Conservation (phyloP, 1,140 invertebrate species). For the Oncopodura yosiiana region DNA sequence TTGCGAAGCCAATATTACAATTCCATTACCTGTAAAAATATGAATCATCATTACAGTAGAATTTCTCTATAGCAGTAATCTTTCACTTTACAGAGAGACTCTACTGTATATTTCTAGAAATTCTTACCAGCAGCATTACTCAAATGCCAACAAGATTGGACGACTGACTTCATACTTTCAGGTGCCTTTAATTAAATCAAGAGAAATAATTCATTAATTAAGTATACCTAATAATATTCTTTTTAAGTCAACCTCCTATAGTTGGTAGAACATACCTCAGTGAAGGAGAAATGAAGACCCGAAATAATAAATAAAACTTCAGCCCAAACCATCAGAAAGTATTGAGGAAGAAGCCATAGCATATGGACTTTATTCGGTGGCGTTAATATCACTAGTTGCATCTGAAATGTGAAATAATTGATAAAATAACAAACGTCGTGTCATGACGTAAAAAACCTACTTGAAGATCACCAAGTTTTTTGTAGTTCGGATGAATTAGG, state of each 20-base stretch:
- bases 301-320: constrained; percentile 33
- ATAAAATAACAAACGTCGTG: no score
- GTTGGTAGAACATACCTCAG: constrained; percentile 22
- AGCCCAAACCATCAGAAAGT: constrained; percentile 37
- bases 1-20: constrained; percentile 77
- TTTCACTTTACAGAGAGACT: no score
- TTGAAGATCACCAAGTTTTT: no score
- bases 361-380: constrained; percentile 45
- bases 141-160: constrained; percentile 79
- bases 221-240: no score
- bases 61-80: no score
- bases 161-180: constrained; percentile 76
- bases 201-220: no score
- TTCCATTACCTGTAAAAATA: constrained; percentile 82
- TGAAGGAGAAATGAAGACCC: constrained; percentile 30
- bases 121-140: constrained; percentile 81
- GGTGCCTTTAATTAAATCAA: constrained; percentile 60
- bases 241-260: no score
- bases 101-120: no score
- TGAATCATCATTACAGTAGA: no score
- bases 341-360: constrained; percentile 54
- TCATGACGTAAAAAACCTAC: no score
- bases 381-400: constrained; percentile 34
- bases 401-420: no score
- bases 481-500: no score